Evolutionary conservation across 2,113 vertebrate genomes (phyloP), one percentile per base, ranked within the genome.

Genomic region (Crotalus tigris): DNA sequence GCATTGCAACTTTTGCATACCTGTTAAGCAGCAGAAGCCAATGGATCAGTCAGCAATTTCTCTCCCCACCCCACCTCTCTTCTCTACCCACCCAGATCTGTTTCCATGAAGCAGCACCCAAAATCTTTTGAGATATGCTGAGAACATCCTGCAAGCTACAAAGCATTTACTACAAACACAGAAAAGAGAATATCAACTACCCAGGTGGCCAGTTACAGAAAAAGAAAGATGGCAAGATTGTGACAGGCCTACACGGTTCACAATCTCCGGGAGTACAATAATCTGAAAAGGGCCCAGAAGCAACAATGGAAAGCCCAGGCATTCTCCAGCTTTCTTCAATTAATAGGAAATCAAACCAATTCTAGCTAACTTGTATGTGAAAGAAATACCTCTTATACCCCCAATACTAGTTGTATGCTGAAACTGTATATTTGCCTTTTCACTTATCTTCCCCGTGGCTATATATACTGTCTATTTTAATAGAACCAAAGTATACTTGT

Each of bases 71-170:
- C n/a, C 61, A 81, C 75, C 0, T 0, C 5, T 92, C 23, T 90
- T 85, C 0, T 0, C 13, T 91, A 21, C 15, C 0, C 5, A 75
- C 51, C 0, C 0, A 93, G 94, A 39, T 57, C 64, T n/a, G 54
- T 96, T 96, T 96, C 96, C 95, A 44, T 94, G 93, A 97, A 91
- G 95, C 95, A 96, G 96, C 95, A 94, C 59, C 92, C 75, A 81
- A 81, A 92, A 85, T 39, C 87, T 49, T 90, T 90, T 90, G 39
- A 11, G 5, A 90, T 17, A 4, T 11, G 13, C 57, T 0, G 1
- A 95, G 95, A 87, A 91, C 94, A 95, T 95, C 96, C 95, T 96
- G 93, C 58, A 90, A 93, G n/a, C 88, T 15, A 1, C 55, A 91
- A 0, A 90, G 44, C 87, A 91, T 64, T 88, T 81, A 85, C 1